Conservation (phyloP, 2,888 invertebrate species). For the Hemithea aestivaria region DNA sequence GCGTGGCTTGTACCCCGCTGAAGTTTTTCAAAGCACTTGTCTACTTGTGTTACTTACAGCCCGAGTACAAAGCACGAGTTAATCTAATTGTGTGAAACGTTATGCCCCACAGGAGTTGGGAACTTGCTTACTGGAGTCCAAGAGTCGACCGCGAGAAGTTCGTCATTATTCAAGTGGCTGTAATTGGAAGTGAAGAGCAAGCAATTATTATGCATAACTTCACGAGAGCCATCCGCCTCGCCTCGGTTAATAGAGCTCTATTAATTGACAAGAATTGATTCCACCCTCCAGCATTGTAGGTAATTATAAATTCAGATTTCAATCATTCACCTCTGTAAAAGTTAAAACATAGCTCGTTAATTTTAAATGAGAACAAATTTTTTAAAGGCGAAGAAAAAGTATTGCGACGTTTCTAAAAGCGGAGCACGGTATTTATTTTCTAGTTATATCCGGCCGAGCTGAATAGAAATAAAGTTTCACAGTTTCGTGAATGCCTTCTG, state of each 20-base stretch:
- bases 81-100: constrained; percentile 32
- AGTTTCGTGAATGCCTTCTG: constrained; percentile 45
- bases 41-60: constrained; percentile 9
- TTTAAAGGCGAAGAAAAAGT: constrained; percentile 1
- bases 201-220: constrained; percentile 71
- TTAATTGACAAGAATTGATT: constrained; percentile 52
- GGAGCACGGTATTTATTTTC: constrained; percentile 20
- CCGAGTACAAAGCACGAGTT: constrained; percentile 26
- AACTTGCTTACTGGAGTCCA: constrained; percentile 32
- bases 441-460: constrained; percentile 21
- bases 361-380: constrained; percentile 1
- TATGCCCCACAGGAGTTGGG: constrained; percentile 24
- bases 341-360: constrained; percentile 8
- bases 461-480: constrained; percentile 30
- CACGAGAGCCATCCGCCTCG: constrained; percentile 47
- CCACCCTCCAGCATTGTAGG: constrained; percentile 29
- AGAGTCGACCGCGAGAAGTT: constrained; percentile 40
- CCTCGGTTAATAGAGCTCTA: constrained; percentile 47
- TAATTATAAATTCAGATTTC: constrained; percentile 22
- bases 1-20: constrained; percentile 8
- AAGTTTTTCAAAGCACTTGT: constrained; percentile 11
- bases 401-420: constrained; percentile 6
- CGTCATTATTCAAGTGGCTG: constrained; percentile 53
- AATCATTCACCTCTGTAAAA: constrained; percentile 8
- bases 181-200: constrained; percentile 62